These are phyloP conservation scores for Willowsia nigromaculata DNA, from an alignment of 2,888 invertebrate species.

Conservation along the genomic window DNA sequence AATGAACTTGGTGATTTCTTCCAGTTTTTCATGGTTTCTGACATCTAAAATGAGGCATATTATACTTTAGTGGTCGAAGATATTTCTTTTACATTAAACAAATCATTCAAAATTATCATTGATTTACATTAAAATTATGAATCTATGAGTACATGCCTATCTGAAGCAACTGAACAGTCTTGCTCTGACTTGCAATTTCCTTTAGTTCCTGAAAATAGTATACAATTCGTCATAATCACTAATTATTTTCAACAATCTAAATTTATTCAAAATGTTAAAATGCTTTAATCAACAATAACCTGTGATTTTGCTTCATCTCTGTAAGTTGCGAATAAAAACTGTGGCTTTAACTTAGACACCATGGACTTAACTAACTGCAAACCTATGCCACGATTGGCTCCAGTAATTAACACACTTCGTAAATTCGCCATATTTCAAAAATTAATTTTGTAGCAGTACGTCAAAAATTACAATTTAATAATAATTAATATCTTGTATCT, in stretches of 20 bases:
- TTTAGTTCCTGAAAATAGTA: conserved; percentile 70
- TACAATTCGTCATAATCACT: too few relatives aligned
- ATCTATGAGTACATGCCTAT: conserved; percentile 65
- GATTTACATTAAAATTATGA: not conserved
- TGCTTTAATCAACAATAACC: too few relatives aligned
- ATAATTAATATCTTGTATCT: not conserved
- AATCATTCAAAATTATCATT: too few relatives aligned
- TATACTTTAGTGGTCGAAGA: too few relatives aligned
- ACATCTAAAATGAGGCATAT: conserved; percentile 84
- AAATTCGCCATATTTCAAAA: conserved; percentile 10
- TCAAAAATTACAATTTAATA: not conserved
- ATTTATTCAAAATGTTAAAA: too few relatives aligned
- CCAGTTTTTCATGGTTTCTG: conserved; percentile 84
- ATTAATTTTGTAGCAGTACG: not conserved
- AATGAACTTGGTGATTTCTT: conserved; percentile 84
- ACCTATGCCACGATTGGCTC: conserved; percentile 94
- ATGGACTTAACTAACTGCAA: conserved; percentile 90
- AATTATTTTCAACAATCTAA: too few relatives aligned
- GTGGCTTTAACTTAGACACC: conserved; percentile 82
- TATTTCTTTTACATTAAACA: too few relatives aligned
- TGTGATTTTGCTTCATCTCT: conserved; percentile 86
- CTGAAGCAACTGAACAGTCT: conserved; percentile 70
- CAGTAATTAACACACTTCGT: conserved; percentile 87
- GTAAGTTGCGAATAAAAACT: conserved; percentile 90
- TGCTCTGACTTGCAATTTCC: conserved; percentile 41